Conservation (phyloP, 1,140 invertebrate species). For the Euwallacea similis region DNA sequence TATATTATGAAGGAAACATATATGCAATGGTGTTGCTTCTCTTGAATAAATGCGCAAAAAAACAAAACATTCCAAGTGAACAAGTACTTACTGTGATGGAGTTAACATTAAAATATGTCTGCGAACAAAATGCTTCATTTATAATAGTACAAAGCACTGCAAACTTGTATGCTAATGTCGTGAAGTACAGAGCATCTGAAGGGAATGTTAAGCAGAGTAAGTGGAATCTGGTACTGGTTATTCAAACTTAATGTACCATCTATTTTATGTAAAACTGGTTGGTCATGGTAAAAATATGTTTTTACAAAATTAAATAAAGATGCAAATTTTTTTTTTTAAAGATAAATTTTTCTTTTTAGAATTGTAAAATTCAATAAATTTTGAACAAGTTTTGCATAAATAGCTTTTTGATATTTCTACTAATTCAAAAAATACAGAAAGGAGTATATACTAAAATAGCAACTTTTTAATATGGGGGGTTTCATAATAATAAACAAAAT, state of each 20-base stretch:
- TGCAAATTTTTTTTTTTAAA: too few relatives aligned
- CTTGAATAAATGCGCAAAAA: slow-evolving; percentile 9
- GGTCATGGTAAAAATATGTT: too few relatives aligned
- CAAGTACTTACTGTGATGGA: slow-evolving; percentile 15
- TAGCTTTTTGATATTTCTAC: too few relatives aligned
- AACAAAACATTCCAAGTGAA: slow-evolving; percentile 5
- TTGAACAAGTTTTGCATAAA: too few relatives aligned
- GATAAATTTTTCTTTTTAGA: too few relatives aligned
- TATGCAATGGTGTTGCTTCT: slow-evolving; percentile 19
- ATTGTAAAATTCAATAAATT: too few relatives aligned
- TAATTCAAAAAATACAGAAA: neutral
- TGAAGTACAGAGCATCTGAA: slow-evolving; percentile 14
- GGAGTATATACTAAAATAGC: too few relatives aligned
- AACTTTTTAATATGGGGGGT: neutral
- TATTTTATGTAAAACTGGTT: too few relatives aligned
- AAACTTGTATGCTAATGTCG: slow-evolving; percentile 30
- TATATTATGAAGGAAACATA: slow-evolving; percentile 39
- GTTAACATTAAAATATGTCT: slow-evolving; percentile 24
- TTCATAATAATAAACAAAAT: neutral
- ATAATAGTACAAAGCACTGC: slow-evolving; percentile 15
- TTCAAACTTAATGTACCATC: too few relatives aligned
- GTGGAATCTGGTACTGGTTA: neutral
- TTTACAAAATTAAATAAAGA: too few relatives aligned
- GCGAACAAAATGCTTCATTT: neutral
- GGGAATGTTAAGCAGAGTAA: slow-evolving; percentile 24